These are phyloP conservation scores for Apostichopus californicus DNA, from an alignment of 35 echinoderm and acorn worm species.

Conservation along the genomic window DNA sequence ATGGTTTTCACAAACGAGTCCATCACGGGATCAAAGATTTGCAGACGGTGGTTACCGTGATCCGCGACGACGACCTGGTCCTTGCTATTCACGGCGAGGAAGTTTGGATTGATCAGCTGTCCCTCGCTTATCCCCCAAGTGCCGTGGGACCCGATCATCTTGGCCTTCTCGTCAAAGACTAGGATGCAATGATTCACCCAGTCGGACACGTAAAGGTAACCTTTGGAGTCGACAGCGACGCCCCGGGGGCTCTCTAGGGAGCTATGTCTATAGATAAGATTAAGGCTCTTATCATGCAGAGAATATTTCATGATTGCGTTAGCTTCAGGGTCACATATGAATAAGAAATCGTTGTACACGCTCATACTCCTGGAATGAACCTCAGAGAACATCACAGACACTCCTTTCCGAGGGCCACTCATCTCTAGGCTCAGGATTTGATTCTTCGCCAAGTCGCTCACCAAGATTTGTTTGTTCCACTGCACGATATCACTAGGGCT, in stretches of 20 bases:
- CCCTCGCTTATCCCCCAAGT: not conserved
- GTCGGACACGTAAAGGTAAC: conserved; percentile 32
- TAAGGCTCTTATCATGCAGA: conserved; percentile 18
- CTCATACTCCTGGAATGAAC: conserved; percentile 37
- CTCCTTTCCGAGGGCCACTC: not conserved
- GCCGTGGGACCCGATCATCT: conserved; percentile 37
- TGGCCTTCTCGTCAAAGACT: conserved; percentile 37
- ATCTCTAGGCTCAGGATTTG: conserved; percentile 15
- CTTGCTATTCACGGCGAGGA: conserved; percentile 35
- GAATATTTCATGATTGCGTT: conserved; percentile 55
- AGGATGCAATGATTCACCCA: conserved; percentile 33
- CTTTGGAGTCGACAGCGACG: conserved; percentile 37
- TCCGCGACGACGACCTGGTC: conserved; percentile 41
- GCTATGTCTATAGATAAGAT: conserved; percentile 39
- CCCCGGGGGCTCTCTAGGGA: conserved; percentile 36
- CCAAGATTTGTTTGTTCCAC: conserved; percentile 38
- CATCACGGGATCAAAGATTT: conserved; percentile 14
- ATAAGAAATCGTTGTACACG: not conserved
- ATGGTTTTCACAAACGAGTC: conserved; percentile 36
- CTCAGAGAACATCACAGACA: conserved; percentile 4
- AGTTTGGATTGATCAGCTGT: conserved; percentile 42
- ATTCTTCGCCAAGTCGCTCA: conserved; percentile 36
- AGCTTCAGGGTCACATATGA: conserved; percentile 45
- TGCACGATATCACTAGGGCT: conserved; percentile 53
- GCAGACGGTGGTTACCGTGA: conserved; percentile 41